Conservation (phyloP, 2,797 vertebrate species). For the Acanthurus lineatus region DNA sequence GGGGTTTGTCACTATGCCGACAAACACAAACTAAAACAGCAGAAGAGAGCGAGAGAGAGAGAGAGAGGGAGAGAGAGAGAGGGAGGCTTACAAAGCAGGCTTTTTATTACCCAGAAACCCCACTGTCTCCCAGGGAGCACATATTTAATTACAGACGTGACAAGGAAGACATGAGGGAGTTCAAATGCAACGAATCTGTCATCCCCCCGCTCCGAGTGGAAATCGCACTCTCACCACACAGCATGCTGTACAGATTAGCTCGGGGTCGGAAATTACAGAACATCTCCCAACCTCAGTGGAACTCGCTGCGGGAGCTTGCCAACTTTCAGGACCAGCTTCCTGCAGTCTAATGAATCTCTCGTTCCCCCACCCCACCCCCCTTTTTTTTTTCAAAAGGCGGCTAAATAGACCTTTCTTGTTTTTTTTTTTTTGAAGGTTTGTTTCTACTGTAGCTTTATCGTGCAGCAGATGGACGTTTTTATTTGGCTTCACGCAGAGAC, state of each 20-base stretch:
- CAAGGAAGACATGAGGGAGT: conserved; percentile 72
- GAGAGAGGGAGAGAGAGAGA: conserved; percentile 1
- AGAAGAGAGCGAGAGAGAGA: neutral
- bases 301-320: conserved; percentile 58
- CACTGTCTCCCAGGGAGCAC: conserved; percentile 71
- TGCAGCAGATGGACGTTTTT: conserved; percentile 48
- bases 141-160: conserved; percentile 82
- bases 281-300: conserved; percentile 77
- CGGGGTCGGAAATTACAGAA: conserved; percentile 78
- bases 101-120: conserved; percentile 72
- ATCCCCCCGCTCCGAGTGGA: conserved; percentile 54
- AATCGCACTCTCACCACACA: conserved; percentile 73
- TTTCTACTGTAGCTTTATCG: conserved; percentile 35
- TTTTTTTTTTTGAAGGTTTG: conserved; percentile 34
- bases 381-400: too few relatives aligned
- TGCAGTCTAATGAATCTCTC: conserved; percentile 53
- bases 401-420: conserved; percentile 41
- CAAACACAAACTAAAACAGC: conserved; percentile 59
- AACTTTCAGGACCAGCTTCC: conserved; percentile 62
- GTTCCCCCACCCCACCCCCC: conserved; percentile 45
- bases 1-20: conserved; percentile 58
- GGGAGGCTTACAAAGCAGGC: conserved; percentile 48
- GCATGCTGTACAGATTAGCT: conserved; percentile 77
- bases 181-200: conserved; percentile 71
- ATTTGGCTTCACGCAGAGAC: conserved; percentile 34